phyloP scores from a whole-genome alignment of 2,797 vertebrate genomes.

The Myotis planiceps region DNA sequence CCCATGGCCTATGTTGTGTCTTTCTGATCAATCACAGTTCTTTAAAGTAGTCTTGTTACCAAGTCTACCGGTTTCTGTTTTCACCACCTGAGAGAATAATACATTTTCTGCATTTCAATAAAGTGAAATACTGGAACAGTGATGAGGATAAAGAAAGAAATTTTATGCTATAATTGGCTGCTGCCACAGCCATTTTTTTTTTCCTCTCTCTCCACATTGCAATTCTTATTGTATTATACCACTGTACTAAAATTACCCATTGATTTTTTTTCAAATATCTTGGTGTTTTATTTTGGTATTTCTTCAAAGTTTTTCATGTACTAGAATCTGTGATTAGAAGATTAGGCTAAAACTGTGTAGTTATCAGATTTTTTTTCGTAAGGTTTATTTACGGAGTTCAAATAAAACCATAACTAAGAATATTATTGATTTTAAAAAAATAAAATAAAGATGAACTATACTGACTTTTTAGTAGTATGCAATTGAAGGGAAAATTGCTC shows the following conservation, averaged over 20 bases:
- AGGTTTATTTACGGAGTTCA: background rate
- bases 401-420: background rate
- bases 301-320: background rate
- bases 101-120: background rate
- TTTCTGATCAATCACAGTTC: background rate
- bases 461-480: background rate
- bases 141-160: background rate
- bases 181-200: background rate
- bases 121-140: background rate
- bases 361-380: background rate
- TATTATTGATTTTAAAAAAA: background rate
- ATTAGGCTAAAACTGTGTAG: background rate
- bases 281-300: background rate
- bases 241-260: background rate
- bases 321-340: background rate
- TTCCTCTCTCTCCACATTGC: background rate
- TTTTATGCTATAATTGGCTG: background rate
- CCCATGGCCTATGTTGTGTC: accelerated
- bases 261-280: background rate
- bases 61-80: background rate
- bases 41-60: background rate
- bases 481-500: background rate
- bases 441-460: background rate
- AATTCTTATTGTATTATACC: background rate
- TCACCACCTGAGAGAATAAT: background rate